Evolutionary conservation across 2,797 vertebrate genomes (phyloP), one percentile per base, ranked within the genome.

Genomic region (Spinus olivaceus): DNA sequence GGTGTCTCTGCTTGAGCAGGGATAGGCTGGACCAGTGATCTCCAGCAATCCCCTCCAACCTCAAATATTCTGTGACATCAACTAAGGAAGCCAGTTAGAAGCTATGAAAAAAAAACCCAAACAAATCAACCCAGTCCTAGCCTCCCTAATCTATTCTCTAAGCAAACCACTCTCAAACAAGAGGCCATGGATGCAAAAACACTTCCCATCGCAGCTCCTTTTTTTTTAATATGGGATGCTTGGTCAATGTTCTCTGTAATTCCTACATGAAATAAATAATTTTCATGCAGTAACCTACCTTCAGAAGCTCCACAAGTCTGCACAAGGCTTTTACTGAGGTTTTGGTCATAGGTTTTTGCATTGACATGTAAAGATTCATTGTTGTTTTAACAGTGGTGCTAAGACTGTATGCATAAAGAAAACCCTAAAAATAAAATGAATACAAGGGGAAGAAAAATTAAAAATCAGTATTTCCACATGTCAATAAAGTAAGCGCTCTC

Each of bases 331-430:
- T 99, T 86, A 99, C 99, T 1, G 99, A 99, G 4, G 99, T 99
- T 98, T 99, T 99, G 88, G 99, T 99, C 99, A 99, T 99, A 90
- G 99, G 99, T 88, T 99, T 98, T 97, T 99, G 99, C 99, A 99
- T 98, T 32, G 99, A 99, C 99, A 99, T 99, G 96, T 99, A 98
- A 97, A 99, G 98, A 97, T 99, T 99, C 99, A 99, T 99, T 63
- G 99, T 99, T 49, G 99, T 99, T 98, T 99, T 99, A 96, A 99
- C 98, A 77, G 99, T 99, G 95, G 98, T 99, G 97, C 99, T 98
- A 97, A 99, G 98, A 97, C 99, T 98, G 93, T 99, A 99, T 5
- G 99, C 99, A 90, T 99, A 99, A 73, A 99, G 98, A 97, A 99
- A 98, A 54, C 99, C 99, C 99, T 99, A 95, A 53, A 96, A 94